phyloP scores from a whole-genome alignment of 2,888 invertebrate genomes.

The Tinea trinotella region DNA sequence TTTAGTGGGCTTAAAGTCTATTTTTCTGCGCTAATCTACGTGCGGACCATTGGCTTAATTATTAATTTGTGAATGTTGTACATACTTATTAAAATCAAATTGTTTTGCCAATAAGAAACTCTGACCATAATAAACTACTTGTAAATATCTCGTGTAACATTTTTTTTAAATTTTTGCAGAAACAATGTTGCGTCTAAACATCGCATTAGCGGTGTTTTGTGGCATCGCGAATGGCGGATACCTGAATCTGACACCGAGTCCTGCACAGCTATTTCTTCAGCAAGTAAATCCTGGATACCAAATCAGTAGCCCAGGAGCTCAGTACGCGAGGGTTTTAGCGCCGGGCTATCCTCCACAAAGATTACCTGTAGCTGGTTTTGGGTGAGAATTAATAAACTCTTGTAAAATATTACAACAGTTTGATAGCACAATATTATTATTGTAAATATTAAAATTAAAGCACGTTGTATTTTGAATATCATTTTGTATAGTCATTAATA shows the following conservation, averaged over 20 bases:
- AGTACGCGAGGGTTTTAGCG: constrained; percentile 29
- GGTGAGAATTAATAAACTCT: constrained; percentile 34
- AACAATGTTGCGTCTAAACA: constrained; percentile 29
- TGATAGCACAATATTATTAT: neutral
- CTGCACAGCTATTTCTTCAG: constrained; percentile 27
- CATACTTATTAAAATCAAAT: too few species aligned
- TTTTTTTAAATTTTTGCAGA: constrained; percentile 35
- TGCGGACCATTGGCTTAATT: too few species aligned
- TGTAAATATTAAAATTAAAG: neutral
- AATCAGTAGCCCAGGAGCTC: constrained; percentile 24
- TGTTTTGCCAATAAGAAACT: too few species aligned
- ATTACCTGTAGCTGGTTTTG: constrained; percentile 45
- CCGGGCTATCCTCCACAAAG: constrained; percentile 34
- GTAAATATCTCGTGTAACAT: too few species aligned
- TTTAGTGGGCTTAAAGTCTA: too few species aligned
- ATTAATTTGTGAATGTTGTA: too few species aligned
- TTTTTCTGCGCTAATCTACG: too few species aligned
- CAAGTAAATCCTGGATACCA: constrained; percentile 16
- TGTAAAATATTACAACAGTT: too few species aligned
- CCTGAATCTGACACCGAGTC: constrained; percentile 24
- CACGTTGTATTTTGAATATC: neutral
- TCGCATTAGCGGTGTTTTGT: constrained; percentile 30
- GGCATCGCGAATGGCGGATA: constrained; percentile 29
- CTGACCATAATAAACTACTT: too few species aligned
- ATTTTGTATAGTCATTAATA: too few species aligned